A percentile compares a stretch with the other conserved stretches of the same genome.
Evolutionary conservation across 2,797 vertebrate species (phyloP).

Genomic region (Poeciliopsis paucimaculata): DNA sequence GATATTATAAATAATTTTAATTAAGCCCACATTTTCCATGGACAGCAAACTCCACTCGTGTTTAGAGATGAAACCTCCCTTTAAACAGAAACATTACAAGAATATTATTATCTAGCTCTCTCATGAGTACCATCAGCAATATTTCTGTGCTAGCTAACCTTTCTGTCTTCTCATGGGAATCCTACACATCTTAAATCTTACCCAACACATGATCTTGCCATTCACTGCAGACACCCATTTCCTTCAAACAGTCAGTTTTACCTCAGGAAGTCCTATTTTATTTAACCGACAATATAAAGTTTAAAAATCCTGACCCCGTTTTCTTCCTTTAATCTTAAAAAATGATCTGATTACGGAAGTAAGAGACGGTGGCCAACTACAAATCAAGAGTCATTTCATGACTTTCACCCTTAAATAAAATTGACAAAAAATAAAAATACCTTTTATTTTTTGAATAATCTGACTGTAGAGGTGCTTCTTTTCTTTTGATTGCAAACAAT

Average conservation of each 20-base stretch:
- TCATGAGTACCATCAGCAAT: not conserved
- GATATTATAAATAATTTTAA: too few species aligned
- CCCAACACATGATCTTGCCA: not conserved
- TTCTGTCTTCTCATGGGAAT: not conserved
- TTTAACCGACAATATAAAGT: not conserved
- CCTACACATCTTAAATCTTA: not conserved
- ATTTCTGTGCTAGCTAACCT: not conserved
- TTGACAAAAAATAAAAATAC: not conserved
- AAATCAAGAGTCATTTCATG: not conserved
- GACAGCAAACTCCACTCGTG: not conserved
- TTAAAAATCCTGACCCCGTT: not conserved
- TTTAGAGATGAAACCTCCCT: not conserved
- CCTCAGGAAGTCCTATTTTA: not conserved
- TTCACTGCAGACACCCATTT: not conserved
- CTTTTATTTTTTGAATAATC: not conserved
- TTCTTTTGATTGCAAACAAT: slow-evolving; percentile 2
- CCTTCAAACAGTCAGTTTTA: not conserved
- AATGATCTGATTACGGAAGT: not conserved
- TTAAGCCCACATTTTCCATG: not conserved
- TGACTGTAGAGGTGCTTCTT: not conserved
- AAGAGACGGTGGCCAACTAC: not conserved
- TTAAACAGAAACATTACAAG: not conserved
- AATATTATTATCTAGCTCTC: not conserved
- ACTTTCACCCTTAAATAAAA: too few species aligned
- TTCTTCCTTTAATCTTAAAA: not conserved